A percentile compares a stretch with the other conserved stretches of the same genome.
Evolutionary conservation across 2,113 vertebrate genomes (phyloP).

Genomic region (Neofelis nebulosa): DNA sequence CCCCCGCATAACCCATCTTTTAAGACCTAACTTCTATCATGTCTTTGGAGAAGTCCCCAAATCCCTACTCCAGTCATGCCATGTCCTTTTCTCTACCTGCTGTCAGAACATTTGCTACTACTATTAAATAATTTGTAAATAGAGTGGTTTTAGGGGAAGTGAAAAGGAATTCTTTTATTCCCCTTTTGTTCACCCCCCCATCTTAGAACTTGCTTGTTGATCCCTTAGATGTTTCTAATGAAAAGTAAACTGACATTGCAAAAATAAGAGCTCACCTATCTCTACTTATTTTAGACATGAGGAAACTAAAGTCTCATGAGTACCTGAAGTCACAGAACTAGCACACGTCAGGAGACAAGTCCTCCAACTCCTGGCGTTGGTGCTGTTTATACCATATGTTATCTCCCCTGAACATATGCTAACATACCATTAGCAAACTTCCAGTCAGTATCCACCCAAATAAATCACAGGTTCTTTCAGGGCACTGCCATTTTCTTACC

Average conservation of each 20-base stretch:
- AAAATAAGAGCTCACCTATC: constrained; percentile 16
- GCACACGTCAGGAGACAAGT: background rate
- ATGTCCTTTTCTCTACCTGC: background rate
- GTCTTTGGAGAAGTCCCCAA: background rate
- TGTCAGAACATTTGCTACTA: background rate
- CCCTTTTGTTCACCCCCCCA: background rate
- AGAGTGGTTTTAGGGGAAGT: constrained; percentile 33
- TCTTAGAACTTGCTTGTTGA: constrained; percentile 34
- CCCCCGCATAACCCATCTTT: background rate
- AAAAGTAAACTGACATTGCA: background rate
- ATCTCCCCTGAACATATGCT: background rate
- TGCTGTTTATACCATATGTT: background rate
- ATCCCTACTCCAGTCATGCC: background rate
- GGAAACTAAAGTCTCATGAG: background rate
- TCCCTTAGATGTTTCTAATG: constrained; percentile 13
- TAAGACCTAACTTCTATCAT: background rate
- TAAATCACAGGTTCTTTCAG: constrained; percentile 22
- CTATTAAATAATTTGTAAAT: constrained; percentile 13
- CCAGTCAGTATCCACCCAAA: background rate
- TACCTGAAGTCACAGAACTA: background rate
- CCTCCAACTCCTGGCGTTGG: background rate
- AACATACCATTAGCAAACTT: background rate
- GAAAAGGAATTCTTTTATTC: constrained; percentile 11
- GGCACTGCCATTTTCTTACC: background rate
- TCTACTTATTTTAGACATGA: background rate